Percentiles rank a stretch among this genome's conserved stretches.
Conservation (phyloP, 92 coral and sea anemone genomes). For the Heliopora coerulea region DNA sequence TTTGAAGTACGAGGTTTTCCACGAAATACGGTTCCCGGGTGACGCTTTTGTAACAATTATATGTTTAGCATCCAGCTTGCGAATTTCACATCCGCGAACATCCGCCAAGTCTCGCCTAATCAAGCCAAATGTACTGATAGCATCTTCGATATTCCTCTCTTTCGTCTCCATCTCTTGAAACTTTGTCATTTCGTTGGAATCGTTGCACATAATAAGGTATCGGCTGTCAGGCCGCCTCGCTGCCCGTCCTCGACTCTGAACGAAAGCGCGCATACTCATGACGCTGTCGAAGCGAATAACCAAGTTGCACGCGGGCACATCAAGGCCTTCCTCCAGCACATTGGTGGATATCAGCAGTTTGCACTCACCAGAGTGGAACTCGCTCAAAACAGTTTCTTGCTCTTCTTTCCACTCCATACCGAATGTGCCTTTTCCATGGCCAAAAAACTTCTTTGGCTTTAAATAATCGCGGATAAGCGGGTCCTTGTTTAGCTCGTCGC, state of each 20-base stretch:
- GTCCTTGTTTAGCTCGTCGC: conserved; percentile 64
- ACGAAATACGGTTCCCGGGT: neutral
- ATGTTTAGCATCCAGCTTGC: conserved; percentile 41
- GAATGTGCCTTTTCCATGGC: conserved; percentile 86
- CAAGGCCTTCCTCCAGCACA: conserved; percentile 94
- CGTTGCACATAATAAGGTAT: conserved; percentile 77
- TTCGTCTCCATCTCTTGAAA: conserved; percentile 53
- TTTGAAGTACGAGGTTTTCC: too few relatives aligned
- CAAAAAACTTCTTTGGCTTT: conserved; percentile 80
- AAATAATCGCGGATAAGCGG: conserved; percentile 42
- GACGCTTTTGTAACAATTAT: neutral
- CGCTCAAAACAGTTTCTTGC: conserved; percentile 77
- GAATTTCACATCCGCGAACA: conserved; percentile 62
- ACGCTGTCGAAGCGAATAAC: conserved; percentile 91
- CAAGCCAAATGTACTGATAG: conserved; percentile 23
- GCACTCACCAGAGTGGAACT: conserved; percentile 79
- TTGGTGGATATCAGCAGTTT: conserved; percentile 83
- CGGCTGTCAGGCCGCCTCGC: conserved; percentile 82
- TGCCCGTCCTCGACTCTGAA: conserved; percentile 97
- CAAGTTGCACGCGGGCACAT: conserved; percentile 94
- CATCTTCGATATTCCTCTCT: conserved; percentile 74
- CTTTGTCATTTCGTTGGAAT: conserved; percentile 52
- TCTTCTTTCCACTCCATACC: conserved; percentile 98
- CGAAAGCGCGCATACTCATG: conserved; percentile 65
- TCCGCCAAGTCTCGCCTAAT: conserved; percentile 32